phyloP scores from a whole-genome alignment of 2,113 vertebrate genomes.

The Zingel zingel region DNA sequence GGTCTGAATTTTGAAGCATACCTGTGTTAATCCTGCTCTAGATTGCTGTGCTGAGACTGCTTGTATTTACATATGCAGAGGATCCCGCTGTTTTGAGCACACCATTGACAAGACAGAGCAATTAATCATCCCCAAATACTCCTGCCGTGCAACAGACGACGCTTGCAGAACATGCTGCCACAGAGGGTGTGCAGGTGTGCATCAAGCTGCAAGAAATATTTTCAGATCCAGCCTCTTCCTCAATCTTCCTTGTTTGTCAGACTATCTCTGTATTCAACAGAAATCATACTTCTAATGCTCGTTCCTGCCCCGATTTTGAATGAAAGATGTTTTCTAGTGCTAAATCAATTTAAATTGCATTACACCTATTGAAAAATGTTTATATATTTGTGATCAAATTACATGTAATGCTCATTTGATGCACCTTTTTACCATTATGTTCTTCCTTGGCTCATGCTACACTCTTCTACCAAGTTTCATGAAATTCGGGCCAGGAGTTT shows the following conservation, averaged over 20 bases:
- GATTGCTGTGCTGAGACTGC: slow-evolving; percentile 87
- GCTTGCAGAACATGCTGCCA: slow-evolving; percentile 87
- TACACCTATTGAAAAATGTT: background rate
- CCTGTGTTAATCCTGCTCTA: slow-evolving; percentile 89
- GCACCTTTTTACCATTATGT: background rate
- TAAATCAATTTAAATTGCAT: background rate
- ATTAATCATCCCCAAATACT: slow-evolving; percentile 96
- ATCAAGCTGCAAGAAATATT: slow-evolving; percentile 83
- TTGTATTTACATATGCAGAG: slow-evolving; percentile 91
- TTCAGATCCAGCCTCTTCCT: slow-evolving; percentile 52
- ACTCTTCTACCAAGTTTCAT: too few relatives aligned
- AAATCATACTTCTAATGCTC: slow-evolving; percentile 50
- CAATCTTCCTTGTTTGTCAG: slow-evolving; percentile 64
- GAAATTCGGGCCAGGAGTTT: too few relatives aligned
- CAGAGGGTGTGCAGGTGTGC: slow-evolving; percentile 91
- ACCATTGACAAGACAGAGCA: slow-evolving; percentile 91
- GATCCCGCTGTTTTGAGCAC: slow-evolving; percentile 91
- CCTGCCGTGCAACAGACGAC: slow-evolving; percentile 87
- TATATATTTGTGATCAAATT: background rate
- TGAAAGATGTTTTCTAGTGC: background rate
- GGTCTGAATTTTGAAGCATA: slow-evolving; percentile 79
- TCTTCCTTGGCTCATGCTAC: too few relatives aligned
- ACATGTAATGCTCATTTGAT: too few relatives aligned
- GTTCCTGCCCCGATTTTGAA: slow-evolving; percentile 21
- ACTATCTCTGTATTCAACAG: slow-evolving; percentile 52